Percentiles rank a stretch among this genome's conserved stretches.
Conservation (phyloP, 2,113 vertebrate genomes). For the Parotia lawesii region DNA sequence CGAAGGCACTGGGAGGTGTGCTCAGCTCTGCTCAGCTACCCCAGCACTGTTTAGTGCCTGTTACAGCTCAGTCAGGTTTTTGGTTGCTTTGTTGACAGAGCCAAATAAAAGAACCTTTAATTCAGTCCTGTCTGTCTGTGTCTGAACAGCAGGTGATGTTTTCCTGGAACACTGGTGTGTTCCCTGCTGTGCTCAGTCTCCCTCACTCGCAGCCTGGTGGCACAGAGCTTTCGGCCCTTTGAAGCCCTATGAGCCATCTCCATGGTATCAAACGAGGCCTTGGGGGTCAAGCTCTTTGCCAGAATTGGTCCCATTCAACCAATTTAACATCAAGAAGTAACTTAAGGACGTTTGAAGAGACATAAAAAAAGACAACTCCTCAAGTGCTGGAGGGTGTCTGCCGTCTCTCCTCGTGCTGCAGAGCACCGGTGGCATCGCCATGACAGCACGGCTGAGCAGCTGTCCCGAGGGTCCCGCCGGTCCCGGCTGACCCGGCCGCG, state of each 20-base stretch:
- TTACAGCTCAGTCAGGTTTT: not conserved
- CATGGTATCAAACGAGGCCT: accelerated
- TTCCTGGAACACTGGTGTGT: not conserved
- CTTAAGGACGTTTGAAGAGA: not conserved
- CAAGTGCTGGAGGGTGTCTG: accelerated
- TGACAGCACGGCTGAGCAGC: not conserved
- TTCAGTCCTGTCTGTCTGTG: not conserved
- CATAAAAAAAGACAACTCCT: not conserved
- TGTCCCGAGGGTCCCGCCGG: accelerated
- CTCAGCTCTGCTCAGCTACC: not conserved
- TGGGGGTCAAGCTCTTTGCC: not conserved
- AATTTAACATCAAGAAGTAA: not conserved
- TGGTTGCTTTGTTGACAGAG: not conserved
- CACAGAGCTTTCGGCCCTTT: not conserved
- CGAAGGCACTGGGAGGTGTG: not conserved
- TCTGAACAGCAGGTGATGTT: not conserved
- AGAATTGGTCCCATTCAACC: not conserved
- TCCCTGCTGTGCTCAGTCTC: not conserved
- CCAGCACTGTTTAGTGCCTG: accelerated
- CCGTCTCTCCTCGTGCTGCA: accelerated
- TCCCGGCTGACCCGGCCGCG: accelerated
- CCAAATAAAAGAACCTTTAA: not conserved
- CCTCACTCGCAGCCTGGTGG: accelerated
- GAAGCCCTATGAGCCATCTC: not conserved
- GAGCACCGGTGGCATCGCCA: accelerated